A percentile compares a stretch with the other conserved stretches of the same genome.
phyloP scores from a whole-genome alignment of 2,888 invertebrate species.

The Polydrusus tereticollis region DNA sequence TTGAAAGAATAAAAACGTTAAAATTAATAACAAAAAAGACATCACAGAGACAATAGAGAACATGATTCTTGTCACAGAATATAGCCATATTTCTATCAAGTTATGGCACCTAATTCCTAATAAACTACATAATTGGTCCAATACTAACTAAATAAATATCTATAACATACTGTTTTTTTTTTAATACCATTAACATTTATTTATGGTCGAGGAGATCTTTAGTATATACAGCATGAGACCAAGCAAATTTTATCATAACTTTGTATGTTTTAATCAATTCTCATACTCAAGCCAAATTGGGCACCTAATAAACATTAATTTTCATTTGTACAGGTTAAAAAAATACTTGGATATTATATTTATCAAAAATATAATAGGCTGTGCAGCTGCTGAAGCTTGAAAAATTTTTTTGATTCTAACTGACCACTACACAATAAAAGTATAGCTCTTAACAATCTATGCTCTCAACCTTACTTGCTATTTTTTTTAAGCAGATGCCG shows the following conservation, averaged over 20 bases:
- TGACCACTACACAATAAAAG: no score
- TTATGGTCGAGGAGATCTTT: background rate
- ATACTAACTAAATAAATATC: background rate
- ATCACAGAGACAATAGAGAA: slow-evolving; percentile 6
- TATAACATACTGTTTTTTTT: background rate
- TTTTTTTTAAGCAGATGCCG: slow-evolving; percentile 54
- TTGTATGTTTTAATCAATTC: no score
- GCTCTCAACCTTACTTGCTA: background rate
- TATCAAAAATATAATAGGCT: no score
- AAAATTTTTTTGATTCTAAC: no score
- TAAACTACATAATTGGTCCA: background rate
- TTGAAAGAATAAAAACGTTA: background rate
- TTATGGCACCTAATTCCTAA: slow-evolving; percentile 8
- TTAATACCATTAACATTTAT: background rate
- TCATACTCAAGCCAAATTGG: no score
- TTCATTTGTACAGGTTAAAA: no score
- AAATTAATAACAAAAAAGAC: slow-evolving; percentile 3
- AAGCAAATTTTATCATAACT: no score
- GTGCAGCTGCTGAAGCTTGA: no score
- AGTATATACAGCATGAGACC: background rate
- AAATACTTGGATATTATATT: no score
- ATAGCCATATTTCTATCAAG: background rate
- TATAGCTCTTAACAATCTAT: no score
- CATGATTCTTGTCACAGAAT: background rate
- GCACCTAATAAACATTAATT: no score